Evolutionary conservation across 2,797 vertebrate species (phyloP).

Genomic region (Xenentodon cancila): DNA sequence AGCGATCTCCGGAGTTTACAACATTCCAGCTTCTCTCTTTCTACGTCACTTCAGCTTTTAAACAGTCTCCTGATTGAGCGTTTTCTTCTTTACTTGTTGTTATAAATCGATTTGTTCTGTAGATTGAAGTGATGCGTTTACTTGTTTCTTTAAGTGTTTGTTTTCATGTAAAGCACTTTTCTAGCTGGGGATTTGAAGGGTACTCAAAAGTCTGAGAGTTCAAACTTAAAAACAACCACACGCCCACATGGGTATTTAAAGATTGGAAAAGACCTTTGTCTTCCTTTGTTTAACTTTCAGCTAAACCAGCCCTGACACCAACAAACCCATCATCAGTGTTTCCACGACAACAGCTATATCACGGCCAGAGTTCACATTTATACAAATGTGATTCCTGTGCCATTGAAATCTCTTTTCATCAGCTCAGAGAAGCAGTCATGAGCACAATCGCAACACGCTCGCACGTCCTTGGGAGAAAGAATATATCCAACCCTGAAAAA

Average conservation of each 20-base stretch:
- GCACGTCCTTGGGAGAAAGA: slow-evolving; percentile 70
- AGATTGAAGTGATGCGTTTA: not conserved
- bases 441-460: slow-evolving; percentile 54
- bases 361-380: slow-evolving; percentile 65
- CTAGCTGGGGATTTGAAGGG: not conserved
- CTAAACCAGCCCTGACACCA: slow-evolving; percentile 67
- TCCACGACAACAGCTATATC: slow-evolving; percentile 67
- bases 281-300: slow-evolving; percentile 67
- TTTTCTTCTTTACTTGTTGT: no score
- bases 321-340: slow-evolving; percentile 75
- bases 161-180: not conserved
- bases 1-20: no score
- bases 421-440: slow-evolving; percentile 34
- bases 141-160: not conserved
- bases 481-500: slow-evolving; percentile 53
- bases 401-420: slow-evolving; percentile 65
- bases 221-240: slow-evolving; percentile 11
- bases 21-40: no score
- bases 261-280: slow-evolving; percentile 46
- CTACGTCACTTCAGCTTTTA: no score
- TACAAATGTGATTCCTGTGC: slow-evolving; percentile 72
- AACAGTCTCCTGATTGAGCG: no score
- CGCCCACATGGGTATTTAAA: slow-evolving; percentile 35
- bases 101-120: not conserved
- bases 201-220: not conserved